Base-by-base conservation (phyloP, 2,113 vertebrate genomes). In the Ursus arctos region DNA sequence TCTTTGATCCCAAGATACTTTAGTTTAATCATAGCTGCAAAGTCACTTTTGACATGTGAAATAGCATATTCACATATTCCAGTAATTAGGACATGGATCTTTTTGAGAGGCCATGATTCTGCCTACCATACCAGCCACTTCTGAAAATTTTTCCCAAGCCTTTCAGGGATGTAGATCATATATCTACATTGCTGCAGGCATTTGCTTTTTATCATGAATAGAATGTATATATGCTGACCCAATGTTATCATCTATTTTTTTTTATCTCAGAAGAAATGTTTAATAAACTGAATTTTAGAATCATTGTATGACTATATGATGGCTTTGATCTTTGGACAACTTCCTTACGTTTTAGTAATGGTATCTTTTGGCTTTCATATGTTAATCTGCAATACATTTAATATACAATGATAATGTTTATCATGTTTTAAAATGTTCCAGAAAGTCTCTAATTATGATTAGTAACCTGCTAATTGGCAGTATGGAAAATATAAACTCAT, bases 341-440 rank as follows among this genome's bases (percentile, higher is more conserved):
- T 93, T 95, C 67, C 69, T 94, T 74, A 36, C 81, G 43, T 83
- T 86, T 88, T 24, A 53, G 5, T 86, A 85, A 79, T 83, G 47
- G 15, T 59, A 21, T 69, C 36, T 91, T 65, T 76, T 76, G 19
- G 40, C 88, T 94, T 97, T 85, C 28, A 33, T 88, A 26, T 86
- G 11, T 95, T 85, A 69, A 40, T 91, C 28, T 88, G 8, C 6
- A 80, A 49, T 71, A 93, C 81, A 79, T 67, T 93, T 43, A 92
- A 40, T 2, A 33, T 33, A 94, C 33, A 95, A 72, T 81, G 33
- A 82, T 77, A 18, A 80, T 80, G 31, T 61, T 95, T 92, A 47
- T 89, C 40, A n/a, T 76, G 55, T 85, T 93, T 95, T 53, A 95
- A 93, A 95, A 82, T 81, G 33, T 95, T 31, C 71, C 77, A 59